Evolutionary conservation across 2,113 vertebrate genomes (phyloP), one percentile per base, ranked within the genome.

Genomic region (Nestor notabilis): DNA sequence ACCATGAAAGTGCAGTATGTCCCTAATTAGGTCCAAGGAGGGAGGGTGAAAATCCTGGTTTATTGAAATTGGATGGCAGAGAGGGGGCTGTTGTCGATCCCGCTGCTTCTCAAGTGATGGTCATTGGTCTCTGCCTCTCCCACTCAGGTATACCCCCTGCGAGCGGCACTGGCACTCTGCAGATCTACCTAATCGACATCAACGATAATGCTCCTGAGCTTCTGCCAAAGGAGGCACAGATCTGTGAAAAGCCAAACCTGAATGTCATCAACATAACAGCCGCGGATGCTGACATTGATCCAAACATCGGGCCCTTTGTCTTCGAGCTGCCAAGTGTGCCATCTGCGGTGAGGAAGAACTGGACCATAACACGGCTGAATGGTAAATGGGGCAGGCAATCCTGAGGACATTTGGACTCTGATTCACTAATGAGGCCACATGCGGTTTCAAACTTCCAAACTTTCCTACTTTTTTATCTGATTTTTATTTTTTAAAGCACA

Each of bases 151-250:
- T 98, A 27, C 99, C 99, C 72, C 97, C 98, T 0, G 99, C 99
- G 91, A 99, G 99, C 2, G 99, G 99, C 96, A 99, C 99, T 0
- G 99, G 99, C 83, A 99, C 99, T 0, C 97, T 99, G 97, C 99
- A 99, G 98, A 99, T 99, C 95, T 99, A 99, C 83, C 99, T 99
- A 66, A 99, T 99, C 43, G 99, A 99, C 97, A 99, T 99, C 97
- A 99, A 99, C 7, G 99, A 99, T 98, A 99, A 99, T 10, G 98
- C 99, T 4, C 99, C 99, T 0, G 99, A 98, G 76, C 99, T 99
- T 69, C 97, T 99, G 95, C 99, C 99, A 52, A 98, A 97, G 93
- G 99, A 99, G 96, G 99, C 99, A 3, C 99, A 99, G 99, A 98
- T 99, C 97, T 99, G 99, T 12, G 99, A 99, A 97, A 98, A 98